Evolutionary conservation across 2,113 vertebrate genomes (phyloP).

Genomic region (Ancistrus triradiatus): DNA sequence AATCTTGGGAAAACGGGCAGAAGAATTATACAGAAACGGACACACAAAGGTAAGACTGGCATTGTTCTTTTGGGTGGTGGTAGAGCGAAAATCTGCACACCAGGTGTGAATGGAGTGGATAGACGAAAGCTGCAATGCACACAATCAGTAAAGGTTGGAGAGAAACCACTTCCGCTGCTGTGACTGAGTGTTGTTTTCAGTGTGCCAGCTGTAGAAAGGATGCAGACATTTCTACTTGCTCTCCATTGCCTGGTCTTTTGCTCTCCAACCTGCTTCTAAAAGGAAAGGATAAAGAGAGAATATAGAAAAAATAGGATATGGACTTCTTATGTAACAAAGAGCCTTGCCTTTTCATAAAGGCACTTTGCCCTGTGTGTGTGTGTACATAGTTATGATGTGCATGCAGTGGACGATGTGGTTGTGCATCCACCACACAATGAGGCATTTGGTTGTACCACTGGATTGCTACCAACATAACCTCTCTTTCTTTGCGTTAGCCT

Average conservation of each 20-base stretch:
- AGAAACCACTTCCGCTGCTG: conserved; percentile 28
- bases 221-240: conserved; percentile 42
- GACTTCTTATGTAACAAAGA: conserved; percentile 64
- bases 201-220: conserved; percentile 58
- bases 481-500: background rate
- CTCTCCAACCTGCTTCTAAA: background rate
- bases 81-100: background rate
- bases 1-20: conserved; percentile 10
- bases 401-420: conserved; percentile 35
- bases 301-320: conserved; percentile 37
- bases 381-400: background rate
- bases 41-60: conserved; percentile 49
- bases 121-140: conserved; percentile 42
- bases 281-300: conserved; percentile 43
- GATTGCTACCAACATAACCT: conserved; percentile 23
- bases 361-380: conserved; percentile 29
- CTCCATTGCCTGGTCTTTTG: background rate
- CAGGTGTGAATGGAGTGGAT: too few species aligned
- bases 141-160: conserved; percentile 58
- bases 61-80: conserved; percentile 21
- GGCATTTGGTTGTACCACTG: conserved; percentile 33
- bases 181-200: conserved; percentile 63
- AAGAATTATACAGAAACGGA: conserved; percentile 32
- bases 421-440: conserved; percentile 27
- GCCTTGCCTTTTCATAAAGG: conserved; percentile 29